A percentile compares a stretch with the other conserved stretches of the same genome.
phyloP scores from a whole-genome alignment of 2,113 vertebrate genomes.

The Daubentonia madagascariensis region DNA sequence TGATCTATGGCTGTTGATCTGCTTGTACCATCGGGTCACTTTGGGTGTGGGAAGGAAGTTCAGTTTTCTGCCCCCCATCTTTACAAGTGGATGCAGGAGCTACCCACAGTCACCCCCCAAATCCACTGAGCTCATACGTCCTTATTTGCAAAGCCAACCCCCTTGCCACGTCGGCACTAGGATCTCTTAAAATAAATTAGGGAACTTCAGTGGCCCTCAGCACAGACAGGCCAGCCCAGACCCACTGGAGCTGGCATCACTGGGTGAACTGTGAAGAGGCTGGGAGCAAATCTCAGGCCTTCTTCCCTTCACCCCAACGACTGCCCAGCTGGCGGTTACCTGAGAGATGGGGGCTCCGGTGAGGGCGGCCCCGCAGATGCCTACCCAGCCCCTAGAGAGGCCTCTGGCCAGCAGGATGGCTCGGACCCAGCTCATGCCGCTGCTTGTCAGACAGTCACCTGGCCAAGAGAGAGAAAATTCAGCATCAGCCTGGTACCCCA shows the following conservation, averaged over 20 bases:
- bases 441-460: background rate
- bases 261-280: background rate
- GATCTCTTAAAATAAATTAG: background rate
- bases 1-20: fast-evolving
- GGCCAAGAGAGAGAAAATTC: background rate
- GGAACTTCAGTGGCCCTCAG: background rate
- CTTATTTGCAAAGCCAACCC: background rate
- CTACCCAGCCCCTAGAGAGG: conserved; percentile 18
- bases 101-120: background rate
- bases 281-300: background rate
- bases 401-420: conserved; percentile 45
- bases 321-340: conserved; percentile 31
- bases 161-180: background rate
- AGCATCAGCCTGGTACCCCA: background rate
- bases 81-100: background rate
- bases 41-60: background rate
- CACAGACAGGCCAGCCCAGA: background rate
- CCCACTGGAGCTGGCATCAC: background rate
- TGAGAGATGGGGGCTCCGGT: background rate
- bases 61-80: background rate
- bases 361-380: background rate
- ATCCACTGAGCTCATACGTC: background rate
- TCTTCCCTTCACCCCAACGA: background rate
- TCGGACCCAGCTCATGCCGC: conserved; percentile 70
- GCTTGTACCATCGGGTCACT: background rate